Evolutionary conservation across 2,888 invertebrate genomes (phyloP).

Genomic region (Microchrysa polita): DNA sequence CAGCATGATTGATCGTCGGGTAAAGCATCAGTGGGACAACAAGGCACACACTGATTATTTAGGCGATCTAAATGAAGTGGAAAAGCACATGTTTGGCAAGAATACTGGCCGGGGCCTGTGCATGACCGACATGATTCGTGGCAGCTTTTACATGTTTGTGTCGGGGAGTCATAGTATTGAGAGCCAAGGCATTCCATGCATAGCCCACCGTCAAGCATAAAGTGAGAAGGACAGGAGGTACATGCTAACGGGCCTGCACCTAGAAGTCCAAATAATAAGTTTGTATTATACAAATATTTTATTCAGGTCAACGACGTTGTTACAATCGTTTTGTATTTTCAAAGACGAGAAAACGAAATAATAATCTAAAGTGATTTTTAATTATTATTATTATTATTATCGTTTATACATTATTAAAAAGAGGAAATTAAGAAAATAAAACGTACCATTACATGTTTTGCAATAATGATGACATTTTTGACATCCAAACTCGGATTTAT

Average conservation of each 20-base stretch:
- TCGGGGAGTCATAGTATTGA: conserved; percentile 76
- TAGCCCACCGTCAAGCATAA: conserved; percentile 77
- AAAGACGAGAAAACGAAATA: no score
- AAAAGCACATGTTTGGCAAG: conserved; percentile 73
- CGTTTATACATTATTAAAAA: no score
- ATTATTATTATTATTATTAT: no score
- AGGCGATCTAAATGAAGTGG: conserved; percentile 75
- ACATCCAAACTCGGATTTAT: conserved; percentile 82
- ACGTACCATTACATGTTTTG: conserved; percentile 82
- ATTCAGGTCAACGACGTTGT: no score
- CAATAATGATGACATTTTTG: conserved; percentile 91
- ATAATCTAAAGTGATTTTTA: no score
- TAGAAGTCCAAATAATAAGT: no score
- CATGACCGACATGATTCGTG: conserved; percentile 75
- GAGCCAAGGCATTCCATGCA: conserved; percentile 81
- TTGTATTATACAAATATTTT: no score
- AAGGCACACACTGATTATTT: conserved; percentile 80
- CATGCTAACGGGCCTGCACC: conserved; percentile 79
- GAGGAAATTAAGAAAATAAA: no score
- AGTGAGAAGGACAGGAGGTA: conserved; percentile 76
- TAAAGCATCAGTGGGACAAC: conserved; percentile 70
- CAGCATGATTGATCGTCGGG: conserved; percentile 71
- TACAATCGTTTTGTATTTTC: no score
- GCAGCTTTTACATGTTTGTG: conserved; percentile 74
- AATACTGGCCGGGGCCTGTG: conserved; percentile 74